These are phyloP conservation scores for Ceriagrion tenellum DNA, from an alignment of 2,888 invertebrate genomes.

Conservation along the genomic window DNA sequence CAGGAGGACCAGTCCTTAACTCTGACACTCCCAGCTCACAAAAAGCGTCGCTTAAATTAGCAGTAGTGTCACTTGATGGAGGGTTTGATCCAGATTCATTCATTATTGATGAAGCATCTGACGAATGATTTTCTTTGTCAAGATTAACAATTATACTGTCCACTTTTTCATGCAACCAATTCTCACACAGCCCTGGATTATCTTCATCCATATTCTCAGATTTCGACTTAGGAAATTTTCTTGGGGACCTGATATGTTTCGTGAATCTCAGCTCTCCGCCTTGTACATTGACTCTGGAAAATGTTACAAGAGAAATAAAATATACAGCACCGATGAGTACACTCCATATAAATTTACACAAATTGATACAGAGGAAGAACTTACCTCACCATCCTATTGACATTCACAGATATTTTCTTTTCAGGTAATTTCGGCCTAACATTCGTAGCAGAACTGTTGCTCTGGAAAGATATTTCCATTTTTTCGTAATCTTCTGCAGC, in stretches of 20 bases:
- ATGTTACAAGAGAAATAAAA: background rate
- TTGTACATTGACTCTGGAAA: conserved; percentile 45
- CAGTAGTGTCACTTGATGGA: background rate
- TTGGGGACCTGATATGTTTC: background rate
- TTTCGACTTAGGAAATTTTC: background rate
- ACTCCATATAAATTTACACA: background rate
- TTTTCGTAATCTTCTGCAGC: background rate
- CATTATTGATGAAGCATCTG: background rate
- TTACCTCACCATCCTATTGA: conserved; percentile 54
- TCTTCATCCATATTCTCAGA: background rate
- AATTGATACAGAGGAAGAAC: background rate
- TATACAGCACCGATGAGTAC: too few species aligned
- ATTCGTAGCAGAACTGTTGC: background rate
- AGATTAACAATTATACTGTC: conserved; percentile 21
- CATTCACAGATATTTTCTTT: conserved; percentile 45
- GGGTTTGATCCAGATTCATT: background rate
- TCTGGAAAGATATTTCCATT: background rate
- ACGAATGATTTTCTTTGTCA: background rate
- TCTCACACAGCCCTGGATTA: background rate
- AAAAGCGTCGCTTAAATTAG: conserved; percentile 21
- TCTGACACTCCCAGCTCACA: conserved; percentile 21
- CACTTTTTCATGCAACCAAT: conserved; percentile 43
- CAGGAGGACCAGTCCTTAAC: background rate
- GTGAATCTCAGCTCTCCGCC: conserved; percentile 42
- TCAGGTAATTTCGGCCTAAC: background rate